Conservation (phyloP, 2,797 vertebrate species). For the Distichodus sexfasciatus region DNA sequence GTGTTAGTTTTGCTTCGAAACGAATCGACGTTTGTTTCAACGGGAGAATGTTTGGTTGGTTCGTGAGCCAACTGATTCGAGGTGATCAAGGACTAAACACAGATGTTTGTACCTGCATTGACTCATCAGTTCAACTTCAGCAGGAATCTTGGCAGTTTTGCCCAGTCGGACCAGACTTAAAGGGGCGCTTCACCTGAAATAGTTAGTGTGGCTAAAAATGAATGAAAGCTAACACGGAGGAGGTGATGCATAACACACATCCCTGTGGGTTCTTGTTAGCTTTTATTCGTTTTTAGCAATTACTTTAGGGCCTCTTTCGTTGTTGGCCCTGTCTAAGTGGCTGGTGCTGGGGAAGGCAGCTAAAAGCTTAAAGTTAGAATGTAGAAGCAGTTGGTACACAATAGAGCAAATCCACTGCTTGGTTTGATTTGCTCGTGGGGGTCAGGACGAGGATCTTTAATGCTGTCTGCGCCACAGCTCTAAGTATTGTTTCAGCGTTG, state of each 20-base stretch:
- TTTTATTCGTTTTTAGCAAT: too few species aligned
- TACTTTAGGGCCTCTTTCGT: too few species aligned
- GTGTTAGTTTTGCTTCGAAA: slow-evolving; percentile 13
- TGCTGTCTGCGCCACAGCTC: slow-evolving; percentile 20
- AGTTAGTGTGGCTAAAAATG: too few species aligned
- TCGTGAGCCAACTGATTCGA: not conserved
- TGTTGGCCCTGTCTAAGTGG: not conserved
- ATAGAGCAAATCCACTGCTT: not conserved
- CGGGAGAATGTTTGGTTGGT: not conserved
- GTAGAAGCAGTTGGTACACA: not conserved
- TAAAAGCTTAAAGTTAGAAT: not conserved
- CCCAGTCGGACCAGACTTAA: not conserved
- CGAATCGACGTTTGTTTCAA: not conserved
- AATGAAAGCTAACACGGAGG: too few species aligned
- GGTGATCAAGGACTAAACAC: not conserved
- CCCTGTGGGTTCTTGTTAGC: too few species aligned
- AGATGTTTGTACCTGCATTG: not conserved
- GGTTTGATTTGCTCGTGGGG: not conserved
- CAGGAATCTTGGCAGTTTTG: not conserved
- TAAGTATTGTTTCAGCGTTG: slow-evolving; percentile 22
- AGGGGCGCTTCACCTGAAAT: too few species aligned
- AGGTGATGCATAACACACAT: too few species aligned
- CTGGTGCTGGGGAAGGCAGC: slow-evolving; percentile 4
- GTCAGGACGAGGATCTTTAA: not conserved
- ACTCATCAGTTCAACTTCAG: not conserved